Evolutionary conservation across 2,888 invertebrate genomes (phyloP), one percentile per base, ranked within the genome.

Genomic region (Spodoptera exigua): DNA sequence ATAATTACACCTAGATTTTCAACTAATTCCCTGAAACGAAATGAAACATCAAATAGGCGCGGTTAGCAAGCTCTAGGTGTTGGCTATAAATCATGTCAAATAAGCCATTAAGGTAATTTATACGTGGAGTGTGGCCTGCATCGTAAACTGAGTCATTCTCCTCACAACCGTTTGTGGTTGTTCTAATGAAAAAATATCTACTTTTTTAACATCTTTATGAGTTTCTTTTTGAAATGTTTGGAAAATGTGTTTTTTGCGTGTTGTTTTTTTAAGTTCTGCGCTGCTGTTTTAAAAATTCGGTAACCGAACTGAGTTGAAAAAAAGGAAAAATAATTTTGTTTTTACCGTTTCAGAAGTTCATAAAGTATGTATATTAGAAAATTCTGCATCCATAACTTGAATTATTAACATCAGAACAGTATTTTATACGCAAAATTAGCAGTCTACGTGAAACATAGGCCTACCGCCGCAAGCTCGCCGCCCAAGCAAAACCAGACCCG

Each of bases 21-120:
- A 67, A 37, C 51, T 72, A 67, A 72, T 69, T 61, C 51, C 68
- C 48, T 11, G 40, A 67, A 61, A 60, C 39, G 27, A 48, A 60
- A 55, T 70, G 67, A 67, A 67, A 67, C 71, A 71, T 67, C 66
- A 70, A 70, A 67, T 61, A 67, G 72, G 51, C 72, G 51, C 55
- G 41, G 73, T 72, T 60, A 58, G 58, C 44, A 44, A 27, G 18
- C 69, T 70, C 74, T 75, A 72, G 79, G 77, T 82, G 79, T 82
- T 80, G 60, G 52, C 65, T 71, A 80, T 85, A 86, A 87, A 86
- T 87, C 85, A 85, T 78, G 81, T 80, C 79, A 79, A 84, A 86
- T 85, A 85, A 81, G 78, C 86, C 82, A 85, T 86, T 85, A 85
- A 79, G 64, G 80, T 86, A 84, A 87, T 87, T 85, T 85, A 85